phyloP scores from a whole-genome alignment of 1,140 invertebrate species.

The Drosophila oshimai region DNA sequence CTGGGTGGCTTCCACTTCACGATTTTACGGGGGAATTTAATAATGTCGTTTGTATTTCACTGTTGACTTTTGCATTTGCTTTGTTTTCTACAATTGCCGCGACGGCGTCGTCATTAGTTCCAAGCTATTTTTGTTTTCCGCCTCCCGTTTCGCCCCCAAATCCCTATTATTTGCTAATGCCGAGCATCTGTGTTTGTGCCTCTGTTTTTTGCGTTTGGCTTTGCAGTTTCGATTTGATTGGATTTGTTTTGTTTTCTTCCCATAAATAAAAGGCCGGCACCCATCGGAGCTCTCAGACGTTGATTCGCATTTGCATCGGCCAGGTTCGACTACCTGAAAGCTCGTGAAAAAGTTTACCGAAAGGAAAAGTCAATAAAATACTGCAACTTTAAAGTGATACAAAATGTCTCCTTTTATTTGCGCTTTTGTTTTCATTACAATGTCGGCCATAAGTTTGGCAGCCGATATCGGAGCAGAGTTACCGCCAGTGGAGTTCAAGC shows the following conservation, averaged over 20 bases:
- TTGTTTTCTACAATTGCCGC: slow-evolving; percentile 37
- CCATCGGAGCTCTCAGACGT: slow-evolving; percentile 49
- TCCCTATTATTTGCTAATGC: slow-evolving; percentile 38
- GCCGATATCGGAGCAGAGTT: slow-evolving; percentile 32
- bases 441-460: slow-evolving; percentile 12
- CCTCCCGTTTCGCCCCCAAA: slow-evolving; percentile 17
- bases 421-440: slow-evolving; percentile 22
- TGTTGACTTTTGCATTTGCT: slow-evolving; percentile 51
- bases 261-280: slow-evolving; percentile 62
- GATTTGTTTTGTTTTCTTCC: slow-evolving; percentile 53
- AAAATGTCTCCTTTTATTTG: slow-evolving; percentile 33
- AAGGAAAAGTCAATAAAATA: not conserved
- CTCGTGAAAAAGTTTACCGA: not conserved
- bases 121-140: slow-evolving; percentile 47
- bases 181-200: slow-evolving; percentile 27
- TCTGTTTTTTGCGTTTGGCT: slow-evolving; percentile 26
- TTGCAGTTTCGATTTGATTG: slow-evolving; percentile 53
- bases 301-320: slow-evolving; percentile 58
- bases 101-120: slow-evolving; percentile 41
- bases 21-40: slow-evolving; percentile 64
- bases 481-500: slow-evolving; percentile 45
- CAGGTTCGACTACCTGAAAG: slow-evolving; percentile 1
- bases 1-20: slow-evolving; percentile 45
- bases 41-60: slow-evolving; percentile 74
- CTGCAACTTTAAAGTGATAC: too few relatives aligned